These are phyloP conservation scores for Thalassarche chlororhynchos DNA, from an alignment of 2,113 vertebrate genomes.

Conservation along the genomic window DNA sequence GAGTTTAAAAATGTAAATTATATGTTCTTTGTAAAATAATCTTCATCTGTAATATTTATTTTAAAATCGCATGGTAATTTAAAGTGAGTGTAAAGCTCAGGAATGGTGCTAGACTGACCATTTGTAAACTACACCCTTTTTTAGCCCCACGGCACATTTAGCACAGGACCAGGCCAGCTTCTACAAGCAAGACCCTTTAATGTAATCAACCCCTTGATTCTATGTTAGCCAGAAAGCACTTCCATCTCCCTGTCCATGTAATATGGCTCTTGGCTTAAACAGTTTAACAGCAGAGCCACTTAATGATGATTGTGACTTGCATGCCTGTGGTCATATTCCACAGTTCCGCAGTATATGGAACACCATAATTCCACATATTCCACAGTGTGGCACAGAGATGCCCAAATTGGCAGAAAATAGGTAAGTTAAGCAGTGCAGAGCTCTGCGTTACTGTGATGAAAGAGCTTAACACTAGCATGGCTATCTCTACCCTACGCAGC, in stretches of 20 bases:
- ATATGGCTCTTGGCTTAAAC: not conserved
- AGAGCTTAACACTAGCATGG: not conserved
- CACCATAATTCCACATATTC: no score
- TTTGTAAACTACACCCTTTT: not conserved
- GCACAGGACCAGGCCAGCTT: not conserved
- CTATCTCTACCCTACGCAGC: not conserved
- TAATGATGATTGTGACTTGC: not conserved
- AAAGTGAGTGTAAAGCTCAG: not conserved
- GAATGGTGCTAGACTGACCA: not conserved
- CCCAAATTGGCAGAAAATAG: not conserved
- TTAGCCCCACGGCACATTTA: not conserved
- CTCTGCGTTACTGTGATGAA: not conserved
- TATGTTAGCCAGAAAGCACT: not conserved
- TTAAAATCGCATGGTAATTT: not conserved
- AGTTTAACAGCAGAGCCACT: not conserved
- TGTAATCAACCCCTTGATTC: not conserved
- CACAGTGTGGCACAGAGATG: not conserved
- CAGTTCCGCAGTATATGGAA: not conserved
- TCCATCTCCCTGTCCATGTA: not conserved
- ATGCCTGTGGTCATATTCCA: not conserved
- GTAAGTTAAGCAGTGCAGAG: not conserved
- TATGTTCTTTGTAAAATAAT: not conserved
- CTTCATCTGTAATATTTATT: not conserved
- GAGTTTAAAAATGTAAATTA: not conserved
- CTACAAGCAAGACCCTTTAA: not conserved